Conservation (phyloP, 2,797 vertebrate genomes). For the Enteromius fasciolatus region DNA sequence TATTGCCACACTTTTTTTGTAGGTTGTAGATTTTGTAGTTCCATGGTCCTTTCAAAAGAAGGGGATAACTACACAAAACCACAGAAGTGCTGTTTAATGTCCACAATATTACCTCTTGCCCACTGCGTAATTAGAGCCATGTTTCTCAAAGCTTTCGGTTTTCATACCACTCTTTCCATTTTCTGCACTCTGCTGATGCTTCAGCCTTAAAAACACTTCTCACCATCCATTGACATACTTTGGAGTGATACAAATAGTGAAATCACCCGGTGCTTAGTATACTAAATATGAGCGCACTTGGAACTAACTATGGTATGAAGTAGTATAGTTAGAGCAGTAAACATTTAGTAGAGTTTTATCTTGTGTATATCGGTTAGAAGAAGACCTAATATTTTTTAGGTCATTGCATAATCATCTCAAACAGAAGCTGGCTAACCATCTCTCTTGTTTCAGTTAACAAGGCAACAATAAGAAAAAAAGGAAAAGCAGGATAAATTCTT, state of each 20-base stretch:
- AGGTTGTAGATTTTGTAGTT: conserved; percentile 7
- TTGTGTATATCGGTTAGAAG: background rate
- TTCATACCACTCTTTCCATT: background rate
- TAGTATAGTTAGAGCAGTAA: background rate
- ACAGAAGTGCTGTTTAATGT: background rate
- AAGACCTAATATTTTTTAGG: background rate
- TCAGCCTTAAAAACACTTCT: background rate
- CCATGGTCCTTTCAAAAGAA: conserved; percentile 1
- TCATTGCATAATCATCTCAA: background rate
- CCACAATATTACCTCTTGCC: background rate
- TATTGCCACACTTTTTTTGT: conserved; percentile 12
- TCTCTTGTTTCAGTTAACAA: background rate
- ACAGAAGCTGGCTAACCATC: background rate
- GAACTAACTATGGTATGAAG: background rate
- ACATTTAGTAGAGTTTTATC: background rate
- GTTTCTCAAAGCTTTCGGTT: conserved; percentile 3
- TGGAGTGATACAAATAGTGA: background rate
- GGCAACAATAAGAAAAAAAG: background rate
- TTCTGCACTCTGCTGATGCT: background rate
- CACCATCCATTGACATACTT: background rate
- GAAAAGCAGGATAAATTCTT: background rate
- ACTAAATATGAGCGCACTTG: background rate
- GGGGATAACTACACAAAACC: background rate
- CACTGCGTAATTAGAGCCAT: background rate
- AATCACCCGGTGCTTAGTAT: background rate